phyloP scores from a whole-genome alignment of 2,888 invertebrate species.

The Ophion ventricosus region DNA sequence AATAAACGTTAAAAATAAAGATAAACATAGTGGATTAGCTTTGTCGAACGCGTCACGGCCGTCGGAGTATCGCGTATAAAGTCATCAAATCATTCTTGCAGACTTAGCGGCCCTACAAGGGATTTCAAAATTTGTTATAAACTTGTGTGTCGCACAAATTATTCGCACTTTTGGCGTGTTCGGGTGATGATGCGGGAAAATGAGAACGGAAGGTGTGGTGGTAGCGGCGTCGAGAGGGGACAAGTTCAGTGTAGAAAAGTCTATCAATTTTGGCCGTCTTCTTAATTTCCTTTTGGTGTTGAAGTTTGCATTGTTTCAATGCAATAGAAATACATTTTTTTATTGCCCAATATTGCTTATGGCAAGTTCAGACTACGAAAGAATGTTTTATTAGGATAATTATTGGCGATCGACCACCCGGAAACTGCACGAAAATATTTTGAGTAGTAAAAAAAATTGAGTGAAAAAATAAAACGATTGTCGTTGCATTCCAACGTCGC shows the following conservation, averaged over 20 bases:
- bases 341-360: background rate
- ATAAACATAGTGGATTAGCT: background rate
- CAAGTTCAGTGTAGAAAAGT: constrained; percentile 57
- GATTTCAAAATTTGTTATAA: too few species aligned
- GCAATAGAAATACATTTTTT: background rate
- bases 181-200: background rate
- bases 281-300: background rate
- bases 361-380: too few species aligned
- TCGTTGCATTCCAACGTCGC: too few species aligned
- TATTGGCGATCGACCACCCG: too few species aligned
- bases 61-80: background rate
- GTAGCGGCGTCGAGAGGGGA: constrained; percentile 5
- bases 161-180: background rate
- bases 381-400: too few species aligned
- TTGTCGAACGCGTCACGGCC: background rate
- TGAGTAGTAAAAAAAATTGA: too few species aligned
- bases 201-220: background rate
- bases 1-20: constrained; percentile 21
- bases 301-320: background rate
- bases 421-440: too few species aligned
- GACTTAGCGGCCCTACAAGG: too few species aligned
- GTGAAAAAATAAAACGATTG: too few species aligned
- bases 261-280: constrained; percentile 49
- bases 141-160: background rate
- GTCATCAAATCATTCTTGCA: background rate